phyloP scores from a whole-genome alignment of 2,797 vertebrate genomes.

The Gallinago solitaria region DNA sequence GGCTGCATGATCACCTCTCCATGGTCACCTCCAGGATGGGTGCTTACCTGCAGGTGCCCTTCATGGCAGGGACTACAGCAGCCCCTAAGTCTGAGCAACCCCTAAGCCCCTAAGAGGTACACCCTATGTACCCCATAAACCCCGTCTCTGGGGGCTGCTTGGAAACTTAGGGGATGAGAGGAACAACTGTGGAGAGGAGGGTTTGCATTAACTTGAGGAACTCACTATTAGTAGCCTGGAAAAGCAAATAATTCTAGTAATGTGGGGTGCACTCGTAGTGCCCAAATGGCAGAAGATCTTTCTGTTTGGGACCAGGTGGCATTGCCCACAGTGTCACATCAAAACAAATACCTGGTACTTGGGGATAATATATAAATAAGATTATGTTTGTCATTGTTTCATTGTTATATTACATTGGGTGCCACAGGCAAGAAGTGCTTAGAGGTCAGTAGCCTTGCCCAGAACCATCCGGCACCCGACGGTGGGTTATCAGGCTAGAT shows the following conservation, averaged over 20 bases:
- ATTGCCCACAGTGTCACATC: not conserved
- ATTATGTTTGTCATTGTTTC: not conserved
- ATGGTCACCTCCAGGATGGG: not conserved
- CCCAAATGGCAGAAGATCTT: not conserved
- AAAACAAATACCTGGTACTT: not conserved
- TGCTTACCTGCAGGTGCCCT: not conserved
- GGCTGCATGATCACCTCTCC: not conserved
- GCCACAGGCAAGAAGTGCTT: not conserved
- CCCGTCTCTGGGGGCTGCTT: not conserved
- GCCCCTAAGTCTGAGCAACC: not conserved
- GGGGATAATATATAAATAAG: not conserved
- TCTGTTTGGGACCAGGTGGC: not conserved
- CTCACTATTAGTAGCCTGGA: not conserved
- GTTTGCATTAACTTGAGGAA: conserved; percentile 3
- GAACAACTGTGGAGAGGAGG: not conserved
- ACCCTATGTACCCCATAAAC: not conserved
- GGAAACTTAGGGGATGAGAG: not conserved
- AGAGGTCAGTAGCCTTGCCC: conserved; percentile 3
- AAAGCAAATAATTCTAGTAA: not conserved
- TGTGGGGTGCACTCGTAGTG: accelerated
- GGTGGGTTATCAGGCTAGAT: not conserved
- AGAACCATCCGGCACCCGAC: not conserved
- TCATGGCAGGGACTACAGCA: not conserved
- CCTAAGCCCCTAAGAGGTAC: too few species aligned
- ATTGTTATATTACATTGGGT: not conserved